A percentile compares a stretch with the other conserved stretches of the same genome.
Evolutionary conservation across 2,797 vertebrate species (phyloP).

Genomic region (Paratrypauchen microcephalus): DNA sequence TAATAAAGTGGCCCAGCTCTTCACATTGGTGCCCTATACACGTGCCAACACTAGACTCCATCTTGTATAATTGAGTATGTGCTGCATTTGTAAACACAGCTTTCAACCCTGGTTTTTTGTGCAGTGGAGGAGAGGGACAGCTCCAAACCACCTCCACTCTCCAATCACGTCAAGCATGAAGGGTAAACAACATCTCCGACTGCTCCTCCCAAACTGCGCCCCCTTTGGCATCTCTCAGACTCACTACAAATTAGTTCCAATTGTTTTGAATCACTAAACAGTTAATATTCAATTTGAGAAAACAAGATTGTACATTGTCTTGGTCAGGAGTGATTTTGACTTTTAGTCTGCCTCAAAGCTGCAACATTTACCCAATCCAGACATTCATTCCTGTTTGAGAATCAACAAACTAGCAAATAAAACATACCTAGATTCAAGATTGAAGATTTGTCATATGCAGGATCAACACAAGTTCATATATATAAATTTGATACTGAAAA

Average conservation of each 20-base stretch:
- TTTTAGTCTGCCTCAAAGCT: not conserved
- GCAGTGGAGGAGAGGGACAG: conserved; percentile 44
- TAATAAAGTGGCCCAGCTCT: conserved; percentile 18
- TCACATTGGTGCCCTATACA: conserved; percentile 20
- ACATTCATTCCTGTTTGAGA: no score
- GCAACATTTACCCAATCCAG: no score
- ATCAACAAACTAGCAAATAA: no score
- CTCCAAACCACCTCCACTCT: conserved; percentile 54
- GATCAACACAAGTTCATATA: no score
- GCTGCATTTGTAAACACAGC: conserved; percentile 39
- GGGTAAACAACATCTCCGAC: conserved; percentile 62
- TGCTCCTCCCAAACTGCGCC: conserved; percentile 35
- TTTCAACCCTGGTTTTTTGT: conserved; percentile 57
- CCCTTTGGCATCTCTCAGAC: not conserved
- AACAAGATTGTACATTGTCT: not conserved
- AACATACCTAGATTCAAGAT: no score
- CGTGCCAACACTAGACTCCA: conserved; percentile 44
- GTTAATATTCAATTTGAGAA: not conserved
- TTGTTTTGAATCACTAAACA: conserved; percentile 1
- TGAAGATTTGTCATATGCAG: no score
- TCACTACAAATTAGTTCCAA: not conserved
- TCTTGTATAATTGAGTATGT: conserved; percentile 60
- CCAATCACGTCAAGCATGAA: conserved; percentile 64
- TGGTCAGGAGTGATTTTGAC: not conserved
- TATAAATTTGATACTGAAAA: no score